phyloP scores from a whole-genome alignment of 2,888 invertebrate genomes.

The Habrosyne pyritoides region DNA sequence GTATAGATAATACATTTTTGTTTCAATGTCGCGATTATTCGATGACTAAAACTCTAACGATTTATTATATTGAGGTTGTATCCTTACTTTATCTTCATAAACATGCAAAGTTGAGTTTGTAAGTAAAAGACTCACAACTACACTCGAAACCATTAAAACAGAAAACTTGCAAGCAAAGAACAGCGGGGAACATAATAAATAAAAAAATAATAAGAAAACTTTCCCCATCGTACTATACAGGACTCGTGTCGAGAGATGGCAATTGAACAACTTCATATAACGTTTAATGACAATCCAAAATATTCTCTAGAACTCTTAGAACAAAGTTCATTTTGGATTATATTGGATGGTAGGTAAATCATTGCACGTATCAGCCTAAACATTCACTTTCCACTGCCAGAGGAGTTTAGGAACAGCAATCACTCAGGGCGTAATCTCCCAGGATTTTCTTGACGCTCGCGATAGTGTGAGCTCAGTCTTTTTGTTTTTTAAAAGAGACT shows the following conservation, averaged over 20 bases:
- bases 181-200: slow-evolving; percentile 75
- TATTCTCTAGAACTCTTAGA: slow-evolving; percentile 33
- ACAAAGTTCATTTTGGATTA: slow-evolving; percentile 38
- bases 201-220: slow-evolving; percentile 81
- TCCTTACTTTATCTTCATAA: background rate
- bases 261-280: slow-evolving; percentile 58
- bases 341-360: slow-evolving; percentile 62
- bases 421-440: slow-evolving; percentile 81
- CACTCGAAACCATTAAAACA: slow-evolving; percentile 42
- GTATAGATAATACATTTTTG: too few relatives aligned
- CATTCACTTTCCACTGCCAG: slow-evolving; percentile 68
- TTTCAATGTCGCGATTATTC: too few relatives aligned
- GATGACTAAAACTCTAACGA: too few relatives aligned
- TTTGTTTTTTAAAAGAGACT: slow-evolving; percentile 73
- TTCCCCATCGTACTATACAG: slow-evolving; percentile 71
- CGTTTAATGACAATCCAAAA: slow-evolving; percentile 31
- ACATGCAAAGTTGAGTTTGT: background rate
- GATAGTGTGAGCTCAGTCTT: slow-evolving; percentile 56
- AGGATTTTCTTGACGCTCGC: slow-evolving; percentile 70
- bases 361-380: slow-evolving; percentile 56
- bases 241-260: slow-evolving; percentile 59
- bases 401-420: slow-evolving; percentile 77
- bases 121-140: slow-evolving; percentile 6
- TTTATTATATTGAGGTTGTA: too few relatives aligned
- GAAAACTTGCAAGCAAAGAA: slow-evolving; percentile 43